Percentiles rank a stretch among this genome's conserved stretches.
Evolutionary conservation across 2,888 invertebrate species (phyloP).

Genomic region (Zygaena filipendulae): DNA sequence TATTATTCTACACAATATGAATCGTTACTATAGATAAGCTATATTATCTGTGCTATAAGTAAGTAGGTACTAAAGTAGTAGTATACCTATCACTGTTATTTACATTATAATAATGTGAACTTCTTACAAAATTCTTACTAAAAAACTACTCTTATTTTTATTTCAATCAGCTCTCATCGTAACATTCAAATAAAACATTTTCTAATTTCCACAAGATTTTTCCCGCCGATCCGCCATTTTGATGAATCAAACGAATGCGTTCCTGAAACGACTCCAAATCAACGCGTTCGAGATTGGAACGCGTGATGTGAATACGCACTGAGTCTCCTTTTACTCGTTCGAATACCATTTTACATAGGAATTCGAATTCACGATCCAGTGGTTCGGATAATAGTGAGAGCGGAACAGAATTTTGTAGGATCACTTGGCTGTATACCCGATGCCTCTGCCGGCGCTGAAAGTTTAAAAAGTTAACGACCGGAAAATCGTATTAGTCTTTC

Average conservation of each 20-base stretch:
- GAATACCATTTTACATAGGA: constrained; percentile 51
- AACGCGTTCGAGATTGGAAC: constrained; percentile 45
- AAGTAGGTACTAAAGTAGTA: too few relatives aligned
- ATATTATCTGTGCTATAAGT: too few relatives aligned
- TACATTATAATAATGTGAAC: too few relatives aligned
- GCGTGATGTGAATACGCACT: constrained; percentile 53
- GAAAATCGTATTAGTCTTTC: constrained; percentile 42
- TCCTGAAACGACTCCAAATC: constrained; percentile 37
- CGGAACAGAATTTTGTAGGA: constrained; percentile 34
- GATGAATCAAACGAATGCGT: constrained; percentile 33
- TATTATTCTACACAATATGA: too few relatives aligned
- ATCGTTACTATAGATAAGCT: too few relatives aligned
- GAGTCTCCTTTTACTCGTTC: constrained; percentile 22
- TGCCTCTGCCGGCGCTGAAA: constrained; percentile 26
- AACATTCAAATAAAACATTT: too few relatives aligned
- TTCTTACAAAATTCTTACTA: too few relatives aligned
- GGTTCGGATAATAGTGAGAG: constrained; percentile 51
- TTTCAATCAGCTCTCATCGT: too few relatives aligned
- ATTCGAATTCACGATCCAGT: constrained; percentile 49
- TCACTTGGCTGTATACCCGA: constrained; percentile 24
- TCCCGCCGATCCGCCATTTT: constrained; percentile 39
- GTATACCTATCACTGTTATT: too few relatives aligned
- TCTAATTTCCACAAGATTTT: too few relatives aligned
- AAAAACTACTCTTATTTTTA: too few relatives aligned
- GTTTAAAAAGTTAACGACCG: constrained; percentile 33